Evolutionary conservation across 2,113 vertebrate species (phyloP).

Genomic region (Brachyistius frenatus): DNA sequence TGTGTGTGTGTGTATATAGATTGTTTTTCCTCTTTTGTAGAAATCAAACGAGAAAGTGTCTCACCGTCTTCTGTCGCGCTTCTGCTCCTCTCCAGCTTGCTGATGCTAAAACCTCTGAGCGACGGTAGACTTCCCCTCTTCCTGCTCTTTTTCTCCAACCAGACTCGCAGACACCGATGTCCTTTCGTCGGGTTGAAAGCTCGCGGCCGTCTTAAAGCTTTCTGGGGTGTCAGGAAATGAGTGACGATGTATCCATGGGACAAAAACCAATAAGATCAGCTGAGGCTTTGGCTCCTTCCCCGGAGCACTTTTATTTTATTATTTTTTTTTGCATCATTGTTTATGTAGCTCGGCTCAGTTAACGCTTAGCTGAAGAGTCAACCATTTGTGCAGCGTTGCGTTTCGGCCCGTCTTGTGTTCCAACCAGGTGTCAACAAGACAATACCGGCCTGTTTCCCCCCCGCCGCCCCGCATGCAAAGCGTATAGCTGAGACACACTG

Average conservation of each 20-base stretch:
- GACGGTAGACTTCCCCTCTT: not conserved
- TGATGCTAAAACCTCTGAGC: not conserved
- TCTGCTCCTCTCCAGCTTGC: not conserved
- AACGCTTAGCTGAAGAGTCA: conserved; percentile 48
- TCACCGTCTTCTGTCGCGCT: not conserved
- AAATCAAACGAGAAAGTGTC: not conserved
- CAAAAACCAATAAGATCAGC: conserved; percentile 49
- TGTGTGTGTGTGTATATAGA: too few species aligned
- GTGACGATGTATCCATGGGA: conserved; percentile 27
- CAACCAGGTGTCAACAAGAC: conserved; percentile 62
- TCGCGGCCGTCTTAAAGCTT: not conserved
- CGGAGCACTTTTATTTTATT: conserved; percentile 9
- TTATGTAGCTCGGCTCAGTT: conserved; percentile 41
- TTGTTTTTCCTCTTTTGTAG: too few species aligned
- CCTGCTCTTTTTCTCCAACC: not conserved
- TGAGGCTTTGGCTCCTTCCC: conserved; percentile 46
- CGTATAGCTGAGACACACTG: conserved; percentile 63
- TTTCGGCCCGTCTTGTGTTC: conserved; percentile 46
- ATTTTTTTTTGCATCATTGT: conserved; percentile 23
- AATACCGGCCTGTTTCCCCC: conserved; percentile 48
- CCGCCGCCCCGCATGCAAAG: conserved; percentile 19
- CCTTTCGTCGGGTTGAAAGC: conserved; percentile 15
- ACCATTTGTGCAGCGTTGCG: not conserved
- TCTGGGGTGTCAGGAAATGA: conserved; percentile 18
- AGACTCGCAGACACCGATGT: conserved; percentile 1